Evolutionary conservation across 2,113 vertebrate species (phyloP), one percentile per base, ranked within the genome.

Genomic region (Sakesphorus luctuosus): DNA sequence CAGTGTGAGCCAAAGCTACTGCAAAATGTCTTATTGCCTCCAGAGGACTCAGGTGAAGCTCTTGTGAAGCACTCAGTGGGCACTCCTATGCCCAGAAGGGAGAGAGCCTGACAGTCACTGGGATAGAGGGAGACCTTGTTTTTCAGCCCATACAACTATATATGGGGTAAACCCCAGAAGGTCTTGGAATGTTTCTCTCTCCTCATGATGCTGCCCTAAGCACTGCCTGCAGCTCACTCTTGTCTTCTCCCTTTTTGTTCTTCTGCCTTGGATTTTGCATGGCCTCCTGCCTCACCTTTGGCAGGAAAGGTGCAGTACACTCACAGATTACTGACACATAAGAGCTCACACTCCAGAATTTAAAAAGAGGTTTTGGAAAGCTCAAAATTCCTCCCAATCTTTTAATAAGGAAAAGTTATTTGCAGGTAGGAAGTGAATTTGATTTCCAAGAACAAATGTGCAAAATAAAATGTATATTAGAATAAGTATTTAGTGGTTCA

Each of bases 321-420:
- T 52, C 65, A 26, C 23, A 35, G 50, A 15, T 44, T 46, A 13
- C 38, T n/a, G 56, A 7, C 11, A 26, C 6, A 13, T 10, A 59
- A 44, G 25, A 59, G 35, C 38, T 67, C 52, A 44, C 13, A 1
- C 20, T 50, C 58, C 11, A 0, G 24, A 44, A 73, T 40, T 68
- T 63, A 52, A 80, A 88, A 92, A 50, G 3, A 23, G 7, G 11
- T 71, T 76, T 88, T n/a, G 72, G 52, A 93, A 93, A 96, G 78
- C 98, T 99, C 90, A 97, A 97, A 98, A 97, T 96, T 98, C 97
- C 63, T 91, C 97, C 89, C 98, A 96, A 91, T 97, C 96, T 97
- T 97, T 97, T 94, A 98, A 97, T 89, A 97, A 98, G 87, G 98
- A 97, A 96, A 99, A 99, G 38, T 93, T 98, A 96, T 98, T 98